A percentile compares a stretch with the other conserved stretches of the same genome.
Evolutionary conservation across 2,888 invertebrate genomes (phyloP).

Genomic region (Ichneumoninae sp.): DNA sequence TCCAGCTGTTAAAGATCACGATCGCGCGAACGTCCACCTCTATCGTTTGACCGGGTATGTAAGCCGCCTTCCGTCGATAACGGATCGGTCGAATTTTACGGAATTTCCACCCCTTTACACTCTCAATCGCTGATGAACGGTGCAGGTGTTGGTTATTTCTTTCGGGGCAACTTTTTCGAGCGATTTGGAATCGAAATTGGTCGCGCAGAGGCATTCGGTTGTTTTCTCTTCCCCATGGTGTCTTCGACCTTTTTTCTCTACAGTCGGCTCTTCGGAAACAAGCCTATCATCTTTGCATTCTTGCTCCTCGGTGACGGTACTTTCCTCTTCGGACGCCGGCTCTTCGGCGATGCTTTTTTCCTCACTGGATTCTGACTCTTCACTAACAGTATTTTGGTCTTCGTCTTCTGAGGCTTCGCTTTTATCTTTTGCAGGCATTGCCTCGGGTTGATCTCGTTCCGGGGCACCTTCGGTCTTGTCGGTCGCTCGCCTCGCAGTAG

Average conservation of each 20-base stretch:
- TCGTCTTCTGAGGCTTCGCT: background rate
- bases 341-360: background rate
- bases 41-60: constrained; percentile 90
- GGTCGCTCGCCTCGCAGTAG: background rate
- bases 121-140: constrained; percentile 42
- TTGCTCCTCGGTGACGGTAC: background rate
- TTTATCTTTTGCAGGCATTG: background rate
- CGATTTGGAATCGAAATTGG: background rate
- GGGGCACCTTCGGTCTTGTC: background rate
- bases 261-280: background rate
- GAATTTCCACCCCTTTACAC: constrained; percentile 14
- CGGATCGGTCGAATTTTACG: background rate
- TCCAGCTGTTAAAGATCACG: constrained; percentile 92
- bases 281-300: background rate
- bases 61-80: constrained; percentile 6
- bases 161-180: constrained; percentile 14
- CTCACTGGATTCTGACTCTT: background rate
- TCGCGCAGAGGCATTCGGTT: constrained; percentile 11
- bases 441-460: background rate
- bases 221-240: background rate
- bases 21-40: constrained; percentile 94
- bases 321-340: background rate
- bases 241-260: background rate
- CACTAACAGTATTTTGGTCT: background rate
- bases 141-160: constrained; percentile 38